Evolutionary conservation across 2,797 vertebrate genomes (phyloP), one percentile per base, ranked within the genome.

Genomic region (Crenichthys baileyi): DNA sequence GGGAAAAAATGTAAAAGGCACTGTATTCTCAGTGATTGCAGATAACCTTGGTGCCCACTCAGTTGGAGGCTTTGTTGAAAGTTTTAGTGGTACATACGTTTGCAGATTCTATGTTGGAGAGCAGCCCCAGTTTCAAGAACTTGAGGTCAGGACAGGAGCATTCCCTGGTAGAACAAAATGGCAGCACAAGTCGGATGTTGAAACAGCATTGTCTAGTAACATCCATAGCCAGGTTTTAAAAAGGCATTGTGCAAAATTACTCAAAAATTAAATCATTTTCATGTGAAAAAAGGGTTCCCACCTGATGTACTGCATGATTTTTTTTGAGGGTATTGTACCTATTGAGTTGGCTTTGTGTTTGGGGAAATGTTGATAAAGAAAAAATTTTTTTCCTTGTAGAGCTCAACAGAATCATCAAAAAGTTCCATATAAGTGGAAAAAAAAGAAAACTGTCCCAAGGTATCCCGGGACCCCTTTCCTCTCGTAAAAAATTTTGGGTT

Each of bases 321-420:
- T 16, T 15, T 51, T 16, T n/a, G 50, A 51, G 50, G 50, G 50
- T 18, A 51, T 51, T 51, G 13, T 51, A 72, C 81, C 79, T 72
- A 5, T 80, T 53, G 81, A 85, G 53, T 2, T 89, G 26, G 77
- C 75, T 56, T 41, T 79, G 77, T 73, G 84, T 61, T 68, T 84
- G 22, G 68, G n/a, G n/a, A 75, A 72, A 72, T 60, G 11, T 83
- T 88, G 8, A 87, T 81, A 65, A 82, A 86, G 53, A 22, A 80
- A 70, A 88, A 76, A 58, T 75, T 77, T 75, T 82, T 90, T 1
- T 78, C 68, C 48, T 84, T 53, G 79, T 71, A 18, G 83, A 89
- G 72, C 76, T 91, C 5, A 89, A 87, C 55, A 31, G 12, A 73
- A 58, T 50, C 13, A 71, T 71, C 46, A 50, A 50, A 71, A 24